phyloP scores from a whole-genome alignment of 2,888 invertebrate genomes.

The Mesorhabditis belari region DNA sequence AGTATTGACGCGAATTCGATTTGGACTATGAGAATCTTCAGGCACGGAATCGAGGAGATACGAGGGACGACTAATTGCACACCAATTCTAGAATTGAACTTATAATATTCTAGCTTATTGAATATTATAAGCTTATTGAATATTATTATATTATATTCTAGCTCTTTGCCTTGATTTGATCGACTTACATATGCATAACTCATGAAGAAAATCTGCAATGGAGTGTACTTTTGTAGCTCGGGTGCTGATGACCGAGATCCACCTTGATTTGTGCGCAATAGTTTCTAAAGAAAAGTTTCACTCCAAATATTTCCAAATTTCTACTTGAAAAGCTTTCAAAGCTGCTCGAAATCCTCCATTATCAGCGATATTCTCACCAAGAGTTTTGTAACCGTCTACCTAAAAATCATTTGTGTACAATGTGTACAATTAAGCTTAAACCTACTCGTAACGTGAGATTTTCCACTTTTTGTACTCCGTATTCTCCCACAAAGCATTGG shows the following conservation, averaged over 20 bases:
- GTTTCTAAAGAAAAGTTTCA: not conserved
- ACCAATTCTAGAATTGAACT: constrained; percentile 13
- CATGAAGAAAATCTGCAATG: constrained; percentile 11
- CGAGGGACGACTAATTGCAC: constrained; percentile 2
- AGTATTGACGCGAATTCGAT: constrained; percentile 6
- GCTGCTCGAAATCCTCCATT: constrained; percentile 10
- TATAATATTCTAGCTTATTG: not conserved
- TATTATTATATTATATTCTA: not conserved
- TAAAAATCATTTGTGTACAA: not conserved
- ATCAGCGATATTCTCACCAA: constrained; percentile 12
- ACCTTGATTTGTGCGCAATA: not conserved
- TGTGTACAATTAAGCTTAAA: not conserved
- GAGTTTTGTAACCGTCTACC: constrained; percentile 7
- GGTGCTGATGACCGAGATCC: not conserved
- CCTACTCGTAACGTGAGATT: constrained; percentile 1
- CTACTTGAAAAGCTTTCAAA: constrained; percentile 1
- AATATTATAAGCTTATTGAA: not conserved
- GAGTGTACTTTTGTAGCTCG: constrained; percentile 4
- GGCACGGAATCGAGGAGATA: constrained; percentile 3
- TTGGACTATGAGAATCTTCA: constrained; percentile 5
- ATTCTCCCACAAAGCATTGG: constrained; percentile 6
- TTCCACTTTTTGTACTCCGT: not conserved
- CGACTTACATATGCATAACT: constrained; percentile 5
- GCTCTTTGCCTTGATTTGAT: not conserved
- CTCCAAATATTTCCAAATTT: not conserved